Percentiles rank a stretch among this genome's conserved stretches.
Conservation (phyloP, 2,888 invertebrate genomes). For the Cactoblastis cactorum region DNA sequence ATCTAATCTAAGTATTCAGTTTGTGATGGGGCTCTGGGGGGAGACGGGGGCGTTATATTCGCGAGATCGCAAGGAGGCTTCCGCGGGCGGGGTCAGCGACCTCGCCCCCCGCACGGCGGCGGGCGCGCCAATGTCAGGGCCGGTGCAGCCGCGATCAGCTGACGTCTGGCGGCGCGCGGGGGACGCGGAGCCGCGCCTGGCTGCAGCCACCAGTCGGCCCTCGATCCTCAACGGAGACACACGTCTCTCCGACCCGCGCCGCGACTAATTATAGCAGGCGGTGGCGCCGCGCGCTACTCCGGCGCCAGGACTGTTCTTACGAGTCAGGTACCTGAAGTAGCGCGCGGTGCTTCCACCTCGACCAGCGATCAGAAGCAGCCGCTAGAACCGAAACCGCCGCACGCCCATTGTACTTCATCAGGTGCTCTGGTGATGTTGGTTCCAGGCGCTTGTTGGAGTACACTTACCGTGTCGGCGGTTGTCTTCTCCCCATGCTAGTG, state of each 20-base stretch:
- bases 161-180: slow-evolving; percentile 78
- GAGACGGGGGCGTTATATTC: slow-evolving; percentile 50
- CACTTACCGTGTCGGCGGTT: slow-evolving; percentile 93
- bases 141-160: slow-evolving; percentile 78
- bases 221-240: slow-evolving; percentile 53
- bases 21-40: slow-evolving; percentile 16
- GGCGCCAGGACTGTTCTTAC: slow-evolving; percentile 89
- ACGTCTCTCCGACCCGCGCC: slow-evolving; percentile 45
- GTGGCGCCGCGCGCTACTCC: slow-evolving; percentile 89
- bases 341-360: slow-evolving; percentile 88
- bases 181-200: slow-evolving; percentile 55
- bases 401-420: slow-evolving; percentile 99
- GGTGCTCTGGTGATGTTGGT: slow-evolving; percentile 95
- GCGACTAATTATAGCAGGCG: slow-evolving; percentile 61
- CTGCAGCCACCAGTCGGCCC: slow-evolving; percentile 71
- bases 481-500: slow-evolving; percentile 40
- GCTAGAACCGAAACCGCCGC: slow-evolving; percentile 81
- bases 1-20: not conserved
- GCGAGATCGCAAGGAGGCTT: slow-evolving; percentile 69
- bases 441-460: slow-evolving; percentile 99
- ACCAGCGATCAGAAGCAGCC: slow-evolving; percentile 22
- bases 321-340: slow-evolving; percentile 99
- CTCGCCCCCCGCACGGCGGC: slow-evolving; percentile 64
- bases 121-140: slow-evolving; percentile 78
- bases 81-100: slow-evolving; percentile 75